phyloP scores from a whole-genome alignment of 2,797 vertebrate genomes.

The Crocidura indochinensis region DNA sequence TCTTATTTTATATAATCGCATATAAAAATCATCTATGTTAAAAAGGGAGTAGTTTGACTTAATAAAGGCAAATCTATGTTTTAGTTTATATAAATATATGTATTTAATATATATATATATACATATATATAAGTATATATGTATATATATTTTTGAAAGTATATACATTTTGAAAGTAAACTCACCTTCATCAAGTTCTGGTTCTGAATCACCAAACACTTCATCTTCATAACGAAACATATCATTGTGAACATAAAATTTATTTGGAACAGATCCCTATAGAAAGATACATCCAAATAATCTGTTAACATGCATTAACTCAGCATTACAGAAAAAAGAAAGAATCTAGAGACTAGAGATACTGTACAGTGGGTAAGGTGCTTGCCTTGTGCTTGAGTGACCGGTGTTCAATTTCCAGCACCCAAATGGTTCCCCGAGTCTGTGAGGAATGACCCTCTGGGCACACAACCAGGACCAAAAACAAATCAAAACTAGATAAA shows the following conservation, averaged over 20 bases:
- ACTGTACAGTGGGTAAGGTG: too few species aligned
- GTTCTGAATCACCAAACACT: constrained; percentile 99
- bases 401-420: too few species aligned
- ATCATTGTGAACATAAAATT: constrained; percentile 99
- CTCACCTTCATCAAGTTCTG: constrained; percentile 97
- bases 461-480: too few species aligned
- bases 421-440: too few species aligned
- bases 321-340: constrained; percentile 6
- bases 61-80: not conserved
- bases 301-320: constrained; percentile 11
- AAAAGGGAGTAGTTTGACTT: not conserved
- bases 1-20: constrained; percentile 46
- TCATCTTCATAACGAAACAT: constrained; percentile 99
- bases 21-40: not conserved
- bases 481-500: not conserved
- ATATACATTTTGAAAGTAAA: constrained; percentile 49
- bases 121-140: too few species aligned
- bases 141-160: too few species aligned
- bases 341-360: too few species aligned
- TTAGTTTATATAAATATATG: too few species aligned
- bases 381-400: too few species aligned
- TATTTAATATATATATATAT: too few species aligned
- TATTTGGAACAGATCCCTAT: constrained; percentile 99
- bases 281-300: constrained; percentile 65
- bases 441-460: too few species aligned